phyloP scores from a whole-genome alignment of 2,888 invertebrate genomes.

The Trichopoda pennipes region DNA sequence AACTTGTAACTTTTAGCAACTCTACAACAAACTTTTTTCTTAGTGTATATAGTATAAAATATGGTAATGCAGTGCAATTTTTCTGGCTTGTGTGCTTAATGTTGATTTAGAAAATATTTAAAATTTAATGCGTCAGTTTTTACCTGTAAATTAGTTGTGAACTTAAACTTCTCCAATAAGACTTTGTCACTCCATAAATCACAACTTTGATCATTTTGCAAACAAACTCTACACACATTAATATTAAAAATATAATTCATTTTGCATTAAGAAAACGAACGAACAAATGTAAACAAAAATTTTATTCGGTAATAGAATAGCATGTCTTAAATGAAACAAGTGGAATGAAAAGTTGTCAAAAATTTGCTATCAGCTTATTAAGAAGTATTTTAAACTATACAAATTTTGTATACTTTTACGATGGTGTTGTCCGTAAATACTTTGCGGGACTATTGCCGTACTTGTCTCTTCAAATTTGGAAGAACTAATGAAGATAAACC shows the following conservation, averaged over 20 bases:
- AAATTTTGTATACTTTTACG: conserved; percentile 3
- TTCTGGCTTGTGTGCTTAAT: conserved; percentile 2
- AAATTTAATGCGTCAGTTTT: conserved; percentile 46
- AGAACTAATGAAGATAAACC: neutral
- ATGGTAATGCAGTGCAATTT: conserved; percentile 2
- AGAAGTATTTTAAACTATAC: neutral
- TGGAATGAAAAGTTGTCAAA: conserved; percentile 43
- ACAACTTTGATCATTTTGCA: conserved; percentile 73
- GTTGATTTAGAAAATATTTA: conserved; percentile 35
- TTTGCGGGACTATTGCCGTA: conserved; percentile 52
- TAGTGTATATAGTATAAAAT: too few relatives aligned
- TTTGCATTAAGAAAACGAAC: neutral
- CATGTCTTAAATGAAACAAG: conserved; percentile 16
- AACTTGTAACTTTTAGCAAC: too few relatives aligned
- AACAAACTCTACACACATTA: conserved; percentile 75
- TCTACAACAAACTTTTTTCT: too few relatives aligned
- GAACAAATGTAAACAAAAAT: too few relatives aligned
- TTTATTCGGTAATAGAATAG: conserved; percentile 53
- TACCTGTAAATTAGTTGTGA: conserved; percentile 75
- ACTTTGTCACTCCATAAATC: conserved; percentile 69
- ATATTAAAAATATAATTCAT: conserved; percentile 77
- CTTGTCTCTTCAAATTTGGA: conserved; percentile 50
- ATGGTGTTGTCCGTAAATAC: conserved; percentile 41
- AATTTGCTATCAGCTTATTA: neutral
- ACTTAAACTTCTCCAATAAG: conserved; percentile 73